Evolutionary conservation across 2,888 invertebrate genomes (phyloP).

Genomic region (Epirrita christyi): DNA sequence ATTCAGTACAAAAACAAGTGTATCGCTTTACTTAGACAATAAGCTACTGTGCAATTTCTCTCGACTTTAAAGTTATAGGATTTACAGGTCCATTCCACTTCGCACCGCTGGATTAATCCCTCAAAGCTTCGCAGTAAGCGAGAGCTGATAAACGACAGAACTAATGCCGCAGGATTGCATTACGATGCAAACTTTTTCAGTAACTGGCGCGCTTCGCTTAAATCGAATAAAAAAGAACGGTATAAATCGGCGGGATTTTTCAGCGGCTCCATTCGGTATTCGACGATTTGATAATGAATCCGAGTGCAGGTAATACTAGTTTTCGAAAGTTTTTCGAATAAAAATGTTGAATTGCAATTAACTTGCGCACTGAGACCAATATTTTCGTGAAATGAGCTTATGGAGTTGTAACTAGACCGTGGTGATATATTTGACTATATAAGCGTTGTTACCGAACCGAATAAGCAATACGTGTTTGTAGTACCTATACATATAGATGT

Average conservation of each 20-base stretch:
- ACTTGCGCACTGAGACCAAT: slow-evolving; percentile 46
- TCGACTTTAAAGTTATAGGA: slow-evolving; percentile 49
- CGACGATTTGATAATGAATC: slow-evolving; percentile 72
- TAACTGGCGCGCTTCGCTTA: slow-evolving; percentile 65
- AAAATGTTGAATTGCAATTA: slow-evolving; percentile 44
- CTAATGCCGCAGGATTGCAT: slow-evolving; percentile 81
- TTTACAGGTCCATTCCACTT: slow-evolving; percentile 63
- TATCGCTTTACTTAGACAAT: slow-evolving; percentile 45
- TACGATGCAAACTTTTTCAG: slow-evolving; percentile 83
- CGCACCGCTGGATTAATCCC: slow-evolving; percentile 74
- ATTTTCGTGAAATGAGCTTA: slow-evolving; percentile 45
- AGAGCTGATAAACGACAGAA: slow-evolving; percentile 78
- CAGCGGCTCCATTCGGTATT: slow-evolving; percentile 62
- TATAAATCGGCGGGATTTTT: slow-evolving; percentile 73
- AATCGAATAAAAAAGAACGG: slow-evolving; percentile 73
- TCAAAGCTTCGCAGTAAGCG: slow-evolving; percentile 77
- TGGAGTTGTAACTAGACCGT: slow-evolving; percentile 29
- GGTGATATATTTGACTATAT: slow-evolving; percentile 22
- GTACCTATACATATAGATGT: slow-evolving; percentile 49
- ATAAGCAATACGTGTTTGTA: slow-evolving; percentile 57
- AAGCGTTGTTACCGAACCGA: slow-evolving; percentile 58
- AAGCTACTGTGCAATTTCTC: slow-evolving; percentile 47
- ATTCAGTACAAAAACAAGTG: slow-evolving; percentile 51
- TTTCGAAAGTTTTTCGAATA: slow-evolving; percentile 44
- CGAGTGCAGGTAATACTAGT: slow-evolving; percentile 62